Evolutionary conservation across 2,113 vertebrate genomes (phyloP), one percentile per base, ranked within the genome.

Genomic region (Thalassarche chlororhynchos): DNA sequence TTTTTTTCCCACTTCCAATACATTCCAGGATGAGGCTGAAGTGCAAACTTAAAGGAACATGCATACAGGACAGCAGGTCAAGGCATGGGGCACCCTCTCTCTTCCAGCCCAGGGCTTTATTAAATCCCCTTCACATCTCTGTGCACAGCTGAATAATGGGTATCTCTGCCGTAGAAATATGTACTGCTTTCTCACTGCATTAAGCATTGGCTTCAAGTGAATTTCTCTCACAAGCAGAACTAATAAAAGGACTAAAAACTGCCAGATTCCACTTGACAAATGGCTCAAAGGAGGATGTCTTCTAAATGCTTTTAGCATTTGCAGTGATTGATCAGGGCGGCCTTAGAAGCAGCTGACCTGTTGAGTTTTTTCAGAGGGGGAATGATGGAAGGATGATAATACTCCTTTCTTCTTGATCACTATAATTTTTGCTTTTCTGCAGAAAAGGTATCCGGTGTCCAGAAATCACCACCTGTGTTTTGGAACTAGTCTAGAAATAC

Each of bases 191-290:
- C 91, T 92, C 89, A 65, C 95, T 82, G 96, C 90, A 90, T 97
- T 97, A 94, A 95, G 84, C 84, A 34, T 40, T 87, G 95, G 82
- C 94, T 96, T 81, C 78, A 7, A 95, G 83, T 86, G 94, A 93
- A 89, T 97, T 88, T 95, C 92, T 96, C 78, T 91, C 91, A 66
- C 84, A 80, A 97, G 96, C 97, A 96, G 96, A 96, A 97, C 89
- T 96, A 97, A 97, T 97, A 96, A 96, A 97, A 96, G 72, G 93
- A 94, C 92, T 95, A 72, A 97, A 98, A 94, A 28, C 90, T 94
- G 94, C 88, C 79, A 55, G 89, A 58, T 89, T 84, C 55, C 76
- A 46, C 80, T 89, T 97, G 97, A 97, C 92, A 87, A 97, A 97
- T 84, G 91, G 91, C 91, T 95, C 76, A 55, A 71, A 89, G 94